Conservation (phyloP, 2,888 invertebrate genomes). For the Pegoplata infirma region DNA sequence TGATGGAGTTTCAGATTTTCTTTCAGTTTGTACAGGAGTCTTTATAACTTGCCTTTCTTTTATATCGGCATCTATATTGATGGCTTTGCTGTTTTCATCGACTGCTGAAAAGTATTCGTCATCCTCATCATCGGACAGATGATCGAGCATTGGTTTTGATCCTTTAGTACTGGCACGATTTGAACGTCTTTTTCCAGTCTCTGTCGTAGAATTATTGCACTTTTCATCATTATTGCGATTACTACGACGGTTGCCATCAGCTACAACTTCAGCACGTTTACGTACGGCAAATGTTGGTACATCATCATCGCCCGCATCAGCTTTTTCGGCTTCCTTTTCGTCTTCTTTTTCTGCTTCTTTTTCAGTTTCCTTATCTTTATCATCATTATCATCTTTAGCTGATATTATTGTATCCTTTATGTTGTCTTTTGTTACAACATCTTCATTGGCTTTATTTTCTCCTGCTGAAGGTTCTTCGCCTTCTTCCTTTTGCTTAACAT, state of each 20-base stretch:
- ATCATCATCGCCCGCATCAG: too few relatives aligned
- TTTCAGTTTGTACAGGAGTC: slow-evolving; percentile 54
- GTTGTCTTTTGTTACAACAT: slow-evolving; percentile 64
- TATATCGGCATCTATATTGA: slow-evolving; percentile 64
- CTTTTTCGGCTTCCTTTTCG: slow-evolving; percentile 66
- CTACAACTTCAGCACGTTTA: slow-evolving; percentile 79
- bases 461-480: slow-evolving; percentile 71
- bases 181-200: slow-evolving; percentile 74
- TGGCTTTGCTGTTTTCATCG: slow-evolving; percentile 65
- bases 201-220: slow-evolving; percentile 63
- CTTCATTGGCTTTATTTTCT: slow-evolving; percentile 65
- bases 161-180: slow-evolving; percentile 70
- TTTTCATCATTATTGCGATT: slow-evolving; percentile 74
- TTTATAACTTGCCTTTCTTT: slow-evolving; percentile 60
- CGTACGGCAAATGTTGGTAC: slow-evolving; percentile 79
- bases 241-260: slow-evolving; percentile 74
- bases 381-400: slow-evolving; percentile 7
- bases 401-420: neutral
- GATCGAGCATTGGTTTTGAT: slow-evolving; percentile 64
- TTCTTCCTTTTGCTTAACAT: slow-evolving; percentile 71
- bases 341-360: slow-evolving; percentile 61
- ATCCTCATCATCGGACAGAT: slow-evolving; percentile 67
- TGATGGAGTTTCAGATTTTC: slow-evolving; percentile 66
- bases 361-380: neutral
- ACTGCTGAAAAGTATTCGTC: slow-evolving; percentile 70